Conservation (phyloP, 1,140 invertebrate genomes). For the Brachionus koreanus region DNA sequence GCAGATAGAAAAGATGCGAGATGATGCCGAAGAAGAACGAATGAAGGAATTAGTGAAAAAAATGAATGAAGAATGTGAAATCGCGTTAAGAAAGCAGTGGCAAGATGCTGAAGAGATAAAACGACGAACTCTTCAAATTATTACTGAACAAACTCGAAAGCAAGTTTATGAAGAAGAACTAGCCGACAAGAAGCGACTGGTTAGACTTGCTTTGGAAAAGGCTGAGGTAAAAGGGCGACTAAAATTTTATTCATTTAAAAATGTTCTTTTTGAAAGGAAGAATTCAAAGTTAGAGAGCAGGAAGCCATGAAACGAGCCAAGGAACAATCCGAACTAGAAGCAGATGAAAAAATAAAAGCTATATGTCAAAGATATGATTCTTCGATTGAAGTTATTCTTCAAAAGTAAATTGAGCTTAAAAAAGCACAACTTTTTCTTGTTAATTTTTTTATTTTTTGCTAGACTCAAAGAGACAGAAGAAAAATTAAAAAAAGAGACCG, state of each 20-base stretch:
- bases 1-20: conserved; percentile 51
- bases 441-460: background rate
- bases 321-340: conserved; percentile 50
- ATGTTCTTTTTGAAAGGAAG: conserved; percentile 49
- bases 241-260: no score
- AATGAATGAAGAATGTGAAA: conserved; percentile 52
- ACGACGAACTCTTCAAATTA: background rate
- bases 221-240: no score
- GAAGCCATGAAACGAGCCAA: conserved; percentile 50
- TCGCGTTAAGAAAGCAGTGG: conserved; percentile 51
- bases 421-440: no score
- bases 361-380: conserved; percentile 47
- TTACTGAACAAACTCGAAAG: background rate
- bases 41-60: conserved; percentile 51
- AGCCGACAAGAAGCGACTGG: background rate
- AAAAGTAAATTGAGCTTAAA: conserved; percentile 46
- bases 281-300: conserved; percentile 49
- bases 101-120: conserved; percentile 50
- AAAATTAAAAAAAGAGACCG: conserved; percentile 51
- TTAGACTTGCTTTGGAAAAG: background rate
- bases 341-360: conserved; percentile 49
- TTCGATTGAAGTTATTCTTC: background rate
- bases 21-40: conserved; percentile 53
- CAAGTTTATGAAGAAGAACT: background rate
- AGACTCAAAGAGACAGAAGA: conserved; percentile 50